Base-by-base conservation (phyloP, 2,888 invertebrate genomes). In the Pollenia angustigena region DNA sequence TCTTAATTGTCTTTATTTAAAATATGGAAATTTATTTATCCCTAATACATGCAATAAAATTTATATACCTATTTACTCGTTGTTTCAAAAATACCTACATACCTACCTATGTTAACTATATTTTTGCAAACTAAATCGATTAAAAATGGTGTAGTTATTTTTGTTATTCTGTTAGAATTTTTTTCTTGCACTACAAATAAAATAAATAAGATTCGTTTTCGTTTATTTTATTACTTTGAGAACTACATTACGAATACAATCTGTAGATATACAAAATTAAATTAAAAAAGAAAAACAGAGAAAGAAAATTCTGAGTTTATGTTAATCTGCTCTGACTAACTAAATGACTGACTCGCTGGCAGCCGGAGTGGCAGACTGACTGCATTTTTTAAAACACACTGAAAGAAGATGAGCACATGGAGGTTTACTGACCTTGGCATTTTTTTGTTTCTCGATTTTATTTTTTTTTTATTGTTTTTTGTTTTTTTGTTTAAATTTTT, bases 351-450 rank as follows among this genome's bases (percentile, higher is more conserved):
- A 23, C 11, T 83, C 48, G 48, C 64, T 50, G 76, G 11, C 16
- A 12, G 18, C 14, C 14, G 0, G 16, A n/a, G 1, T 32, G 68
- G 2, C 32, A 40, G 12, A 64, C 42, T 54, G 64, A 50, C 72
- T 69, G 85, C 71, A 72, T 69, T 58, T 58, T 74, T 48, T 78
- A 10, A 48, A 64, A 75, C 75, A 60, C 60, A 60, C 40, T n/a
- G 12, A 54, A 54, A 69, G 52, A 75, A 82, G 69, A 76, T 62
- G 69, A 76, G 75, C 76, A 71, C 82, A 83, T 80, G 86, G 75
- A 83, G 75, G 71, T 83, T 86, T 86, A 76, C 80, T 86, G 86
- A 86, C 86, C 86, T 86, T 86, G 86, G 86, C 18, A 66, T 80
- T 75, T 85, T 82, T 85, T 85, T 8, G 12, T 46, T 81, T 60